phyloP scores from a whole-genome alignment of 1,140 invertebrate species.

The Mercenaria mercenaria region DNA sequence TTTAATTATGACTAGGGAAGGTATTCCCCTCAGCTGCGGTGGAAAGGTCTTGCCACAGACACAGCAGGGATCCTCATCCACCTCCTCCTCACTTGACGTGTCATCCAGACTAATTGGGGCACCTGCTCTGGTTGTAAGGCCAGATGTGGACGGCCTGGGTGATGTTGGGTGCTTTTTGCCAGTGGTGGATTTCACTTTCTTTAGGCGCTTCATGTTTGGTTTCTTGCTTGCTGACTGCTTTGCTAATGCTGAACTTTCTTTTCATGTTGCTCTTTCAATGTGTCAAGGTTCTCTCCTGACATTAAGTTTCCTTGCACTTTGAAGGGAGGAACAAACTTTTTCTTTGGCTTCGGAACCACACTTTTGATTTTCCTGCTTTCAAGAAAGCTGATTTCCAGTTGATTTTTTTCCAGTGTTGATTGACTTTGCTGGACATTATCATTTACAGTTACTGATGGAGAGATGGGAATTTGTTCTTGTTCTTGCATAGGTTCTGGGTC shows the following conservation, averaged over 20 bases:
- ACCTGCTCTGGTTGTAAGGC: neutral
- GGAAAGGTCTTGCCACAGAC: constrained; percentile 25
- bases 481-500: neutral
- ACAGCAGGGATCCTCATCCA: constrained; percentile 17
- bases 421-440: neutral
- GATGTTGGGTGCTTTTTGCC: neutral
- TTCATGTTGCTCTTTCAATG: neutral
- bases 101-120: neutral
- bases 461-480: neutral
- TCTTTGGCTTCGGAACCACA: constrained; percentile 11
- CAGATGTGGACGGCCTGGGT: constrained; percentile 1
- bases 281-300: neutral
- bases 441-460: neutral
- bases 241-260: too few relatives aligned
- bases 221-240: neutral
- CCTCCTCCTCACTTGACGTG: neutral
- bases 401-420: neutral
- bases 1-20: constrained; percentile 26
- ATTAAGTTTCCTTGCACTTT: neutral
- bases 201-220: neutral
- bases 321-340: neutral
- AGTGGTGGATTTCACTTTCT: neutral
- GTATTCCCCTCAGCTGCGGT: neutral
- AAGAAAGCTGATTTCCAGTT: neutral
- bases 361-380: neutral